Base-by-base conservation (phyloP, 2,888 invertebrate species). In the Zelleria hepariella region DNA sequence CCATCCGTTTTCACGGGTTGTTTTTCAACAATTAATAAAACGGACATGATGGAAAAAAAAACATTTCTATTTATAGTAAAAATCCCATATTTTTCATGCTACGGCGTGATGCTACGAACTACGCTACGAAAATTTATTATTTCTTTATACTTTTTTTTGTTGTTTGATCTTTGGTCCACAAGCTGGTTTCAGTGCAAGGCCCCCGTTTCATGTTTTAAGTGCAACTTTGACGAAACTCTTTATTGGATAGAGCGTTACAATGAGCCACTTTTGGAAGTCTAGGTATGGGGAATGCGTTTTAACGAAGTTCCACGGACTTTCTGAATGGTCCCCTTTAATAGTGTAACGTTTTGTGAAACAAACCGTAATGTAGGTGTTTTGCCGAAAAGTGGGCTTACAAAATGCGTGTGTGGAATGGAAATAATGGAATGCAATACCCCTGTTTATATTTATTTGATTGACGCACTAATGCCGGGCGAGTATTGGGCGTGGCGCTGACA, bases 151-250 rank as follows among this genome's bases (percentile, higher is more conserved):
- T 15, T n/a, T n/a, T n/a, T n/a, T n/a, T n/a, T n/a, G n/a, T n/a
- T n/a, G n/a, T n/a, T n/a, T n/a, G n/a, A n/a, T n/a, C n/a, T n/a
- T n/a, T n/a, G n/a, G n/a, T n/a, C n/a, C n/a, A n/a, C n/a, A n/a
- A 42, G 4, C 15, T 10, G 1, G 2, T 2, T 42, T 15, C 32
- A 42, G 32, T 15, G 32, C 32, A 42, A 42, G 10, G 32, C 15
- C 32, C 32, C 5, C 32, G 32, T 42, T 42, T 42, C 74, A 77
- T 75, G 79, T 78, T 42, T 81, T 80, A 72, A 81, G 75, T 76
- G 75, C 68, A 78, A 80, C 79, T 80, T 73, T 74, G 70, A 77
- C 79, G 74, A 82, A 81, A 81, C 75, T 69, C 74, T 74, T 70
- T 64, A 32, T 32, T 32, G 32, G 55, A 55, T 32, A 32, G 18